Conservation (phyloP, 1,140 invertebrate species). For the Drosophila teissieri region DNA sequence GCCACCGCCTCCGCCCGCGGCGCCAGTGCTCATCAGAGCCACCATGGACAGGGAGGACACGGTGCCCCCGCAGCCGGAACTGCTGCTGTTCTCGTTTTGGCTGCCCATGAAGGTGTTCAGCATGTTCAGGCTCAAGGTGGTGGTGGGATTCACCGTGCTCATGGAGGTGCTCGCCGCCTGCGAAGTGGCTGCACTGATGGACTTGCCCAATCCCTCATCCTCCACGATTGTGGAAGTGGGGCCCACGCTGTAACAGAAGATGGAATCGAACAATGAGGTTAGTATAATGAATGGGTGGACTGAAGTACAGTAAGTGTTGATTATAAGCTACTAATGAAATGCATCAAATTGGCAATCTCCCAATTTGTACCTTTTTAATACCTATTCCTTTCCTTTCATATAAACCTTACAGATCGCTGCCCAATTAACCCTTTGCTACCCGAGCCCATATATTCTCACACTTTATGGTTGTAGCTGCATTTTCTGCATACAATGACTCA, state of each 20-base stretch:
- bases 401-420: constrained; percentile 34
- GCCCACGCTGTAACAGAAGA: constrained; percentile 22
- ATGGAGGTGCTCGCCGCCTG: constrained; percentile 36
- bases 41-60: constrained; percentile 54
- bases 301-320: no score
- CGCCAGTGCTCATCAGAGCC: constrained; percentile 45
- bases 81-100: constrained; percentile 68
- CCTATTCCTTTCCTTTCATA: constrained; percentile 26
- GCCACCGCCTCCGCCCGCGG: not conserved
- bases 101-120: constrained; percentile 50
- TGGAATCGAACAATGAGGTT: not conserved
- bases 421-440: constrained; percentile 69
- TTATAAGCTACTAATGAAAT: no score
- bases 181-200: constrained; percentile 22
- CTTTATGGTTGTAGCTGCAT: constrained; percentile 20
- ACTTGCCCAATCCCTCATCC: constrained; percentile 51
- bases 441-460: constrained; percentile 55
- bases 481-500: constrained; percentile 35
- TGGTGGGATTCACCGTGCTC: constrained; percentile 23
- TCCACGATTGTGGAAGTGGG: constrained; percentile 24
- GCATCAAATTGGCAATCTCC: not conserved
- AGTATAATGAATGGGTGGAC: not conserved
- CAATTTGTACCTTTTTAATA: not conserved
- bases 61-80: constrained; percentile 67
- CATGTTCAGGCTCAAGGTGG: constrained; percentile 39